phyloP scores from a whole-genome alignment of 2,113 vertebrate species.

The Oreochromis niloticus region DNA sequence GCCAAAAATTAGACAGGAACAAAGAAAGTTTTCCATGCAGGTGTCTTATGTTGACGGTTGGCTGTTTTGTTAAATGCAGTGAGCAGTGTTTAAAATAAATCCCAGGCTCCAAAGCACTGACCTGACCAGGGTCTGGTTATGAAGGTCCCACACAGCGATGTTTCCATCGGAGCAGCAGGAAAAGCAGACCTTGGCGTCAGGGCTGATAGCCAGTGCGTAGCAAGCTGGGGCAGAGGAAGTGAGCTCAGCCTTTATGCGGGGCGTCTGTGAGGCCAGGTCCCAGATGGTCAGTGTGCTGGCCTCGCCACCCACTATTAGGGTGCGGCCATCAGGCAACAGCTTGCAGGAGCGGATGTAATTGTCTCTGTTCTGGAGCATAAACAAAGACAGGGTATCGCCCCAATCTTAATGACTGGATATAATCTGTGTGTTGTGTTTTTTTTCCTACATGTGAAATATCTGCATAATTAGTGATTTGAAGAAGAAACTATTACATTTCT shows the following conservation, averaged over 20 bases:
- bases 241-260: conserved; percentile 94
- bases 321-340: conserved; percentile 92
- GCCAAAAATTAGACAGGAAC: neutral
- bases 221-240: conserved; percentile 93
- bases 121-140: conserved; percentile 97
- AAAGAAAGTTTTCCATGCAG: neutral
- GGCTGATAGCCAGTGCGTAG: conserved; percentile 96
- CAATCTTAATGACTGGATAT: neutral
- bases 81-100: neutral
- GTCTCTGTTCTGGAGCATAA: conserved; percentile 84
- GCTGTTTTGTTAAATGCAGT: neutral
- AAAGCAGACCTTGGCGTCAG: conserved; percentile 97
- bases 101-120: conserved; percentile 47
- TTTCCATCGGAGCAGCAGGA: conserved; percentile 97
- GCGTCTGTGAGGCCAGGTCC: conserved; percentile 93
- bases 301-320: conserved; percentile 92
- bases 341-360: conserved; percentile 99
- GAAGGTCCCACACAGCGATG: conserved; percentile 96
- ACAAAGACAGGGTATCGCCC: neutral
- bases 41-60: neutral
- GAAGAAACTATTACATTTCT: neutral
- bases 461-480: neutral
- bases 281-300: conserved; percentile 96
- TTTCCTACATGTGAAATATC: neutral
- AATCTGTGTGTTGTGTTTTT: neutral